These are phyloP conservation scores for Barypeithes pellucidus DNA, from an alignment of 2,888 invertebrate genomes.

Conservation along the genomic window DNA sequence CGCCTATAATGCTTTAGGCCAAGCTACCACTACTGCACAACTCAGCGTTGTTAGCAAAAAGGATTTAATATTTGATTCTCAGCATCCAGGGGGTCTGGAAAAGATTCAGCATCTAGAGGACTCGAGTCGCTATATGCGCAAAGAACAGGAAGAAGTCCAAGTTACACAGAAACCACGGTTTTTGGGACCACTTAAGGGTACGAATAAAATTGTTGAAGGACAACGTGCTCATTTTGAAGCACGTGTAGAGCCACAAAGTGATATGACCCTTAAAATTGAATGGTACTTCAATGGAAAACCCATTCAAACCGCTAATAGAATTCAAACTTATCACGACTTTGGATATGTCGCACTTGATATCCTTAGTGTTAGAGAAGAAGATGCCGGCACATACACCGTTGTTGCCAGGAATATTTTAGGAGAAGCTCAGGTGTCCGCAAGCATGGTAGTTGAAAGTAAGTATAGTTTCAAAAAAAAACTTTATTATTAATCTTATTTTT, in stretches of 20 bases:
- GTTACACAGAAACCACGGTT: conserved; percentile 89
- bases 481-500: conserved; percentile 23
- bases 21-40: conserved; percentile 87
- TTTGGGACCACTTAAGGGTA: conserved; percentile 91
- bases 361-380: conserved; percentile 91
- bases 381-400: conserved; percentile 94
- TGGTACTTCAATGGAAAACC: conserved; percentile 98
- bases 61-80: conserved; percentile 90
- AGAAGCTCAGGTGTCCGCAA: conserved; percentile 87
- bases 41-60: conserved; percentile 89
- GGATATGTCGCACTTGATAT: conserved; percentile 98
- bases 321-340: conserved; percentile 96
- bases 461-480: conserved; percentile 59
- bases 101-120: conserved; percentile 94
- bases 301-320: conserved; percentile 90
- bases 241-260: conserved; percentile 95
- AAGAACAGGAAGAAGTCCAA: conserved; percentile 79
- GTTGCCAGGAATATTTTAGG: conserved; percentile 93
- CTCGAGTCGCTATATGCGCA: conserved; percentile 80
- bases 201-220: conserved; percentile 94
- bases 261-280: conserved; percentile 92
- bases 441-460: conserved; percentile 93
- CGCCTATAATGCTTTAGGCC: conserved; percentile 89
- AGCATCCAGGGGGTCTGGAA: conserved; percentile 93
- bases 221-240: conserved; percentile 96